Base-by-base conservation (phyloP, 1,140 invertebrate genomes). In the Lepeophtheirus salmonis region DNA sequence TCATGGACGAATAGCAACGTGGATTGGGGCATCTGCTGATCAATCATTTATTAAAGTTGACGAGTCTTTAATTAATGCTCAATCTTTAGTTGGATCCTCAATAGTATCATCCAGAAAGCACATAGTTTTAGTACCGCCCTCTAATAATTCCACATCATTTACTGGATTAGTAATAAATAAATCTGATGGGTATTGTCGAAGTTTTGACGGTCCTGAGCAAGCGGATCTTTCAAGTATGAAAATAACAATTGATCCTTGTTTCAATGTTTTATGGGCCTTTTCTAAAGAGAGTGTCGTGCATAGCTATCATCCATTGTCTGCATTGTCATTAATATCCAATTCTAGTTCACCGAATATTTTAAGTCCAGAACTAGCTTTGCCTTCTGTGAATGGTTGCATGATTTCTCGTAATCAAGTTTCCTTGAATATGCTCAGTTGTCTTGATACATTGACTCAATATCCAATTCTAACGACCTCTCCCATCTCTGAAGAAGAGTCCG, bases 41-140 rank as follows among this genome's bases (percentile, higher is more conserved):
- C 86, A 92, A 70, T 97, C 92, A 1, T 94, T 88, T 66, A 75
- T 97, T 16, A 89, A 91, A 71, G 80, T 92, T 49, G 91, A 96
- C 67, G 89, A 95, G 71, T 82, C 81, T 26, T 73, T 92, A 6
- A 89, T 97, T 52, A 95, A 90, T 71, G 83, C 84, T 1, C 80
- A 87, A 58, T 87, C 82, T 66, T 76, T 95, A 41, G 79, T 82
- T 49, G 81, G 83, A 66, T 84, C 89, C 22, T 87, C 84, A 62
- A 82, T 96, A 51, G 84, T 89, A 66, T 86, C 89, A 2, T 91
- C 89, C 68, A 82, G 80, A 67, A 80, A 81, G 67, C 84, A 79
- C 62, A 89, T 94, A 65, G 3, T 61, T 10, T 14, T 63, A 1
- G n/a, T 63, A 10, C 71, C 71, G 16, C 69, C 66, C 51, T 67